A percentile compares a stretch with the other conserved stretches of the same genome.
Evolutionary conservation across 2,797 vertebrate species (phyloP).

Genomic region (Myripristis murdjan): DNA sequence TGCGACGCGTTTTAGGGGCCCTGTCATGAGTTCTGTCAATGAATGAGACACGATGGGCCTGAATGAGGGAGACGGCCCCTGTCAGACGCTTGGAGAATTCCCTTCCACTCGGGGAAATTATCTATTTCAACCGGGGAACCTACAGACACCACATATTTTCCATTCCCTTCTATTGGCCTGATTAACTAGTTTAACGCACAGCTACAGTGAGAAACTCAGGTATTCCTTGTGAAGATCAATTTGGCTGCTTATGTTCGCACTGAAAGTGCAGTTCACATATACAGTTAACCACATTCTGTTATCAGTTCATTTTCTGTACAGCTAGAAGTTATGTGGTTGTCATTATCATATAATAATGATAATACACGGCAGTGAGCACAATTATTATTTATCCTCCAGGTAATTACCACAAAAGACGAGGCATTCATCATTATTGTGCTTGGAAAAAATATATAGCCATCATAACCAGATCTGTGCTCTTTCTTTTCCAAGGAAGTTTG

Average conservation of each 20-base stretch:
- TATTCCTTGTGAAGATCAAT: too few species aligned
- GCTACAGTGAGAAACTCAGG: neutral
- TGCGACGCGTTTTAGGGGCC: slow-evolving; percentile 69
- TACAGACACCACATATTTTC: slow-evolving; percentile 31
- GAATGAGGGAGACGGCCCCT: slow-evolving; percentile 67
- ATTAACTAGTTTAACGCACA: slow-evolving; percentile 8
- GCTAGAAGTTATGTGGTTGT: neutral
- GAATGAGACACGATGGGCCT: slow-evolving; percentile 71
- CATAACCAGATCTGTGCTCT: neutral
- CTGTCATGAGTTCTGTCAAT: slow-evolving; percentile 55
- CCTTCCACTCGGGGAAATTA: slow-evolving; percentile 75
- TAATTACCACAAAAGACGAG: neutral
- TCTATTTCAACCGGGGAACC: slow-evolving; percentile 55
- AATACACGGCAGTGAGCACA: neutral
- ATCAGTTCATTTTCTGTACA: neutral
- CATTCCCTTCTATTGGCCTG: slow-evolving; percentile 5
- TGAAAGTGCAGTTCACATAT: too few species aligned
- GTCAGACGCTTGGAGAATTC: slow-evolving; percentile 64
- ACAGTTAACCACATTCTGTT: slow-evolving; percentile 11
- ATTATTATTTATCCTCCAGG: neutral
- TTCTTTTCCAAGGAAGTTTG: neutral
- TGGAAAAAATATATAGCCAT: neutral
- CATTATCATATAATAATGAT: too few species aligned
- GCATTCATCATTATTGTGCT: neutral
- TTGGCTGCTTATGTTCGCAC: too few species aligned